phyloP scores from a whole-genome alignment of 2,797 vertebrate genomes.

The Notolepis coatsorum region DNA sequence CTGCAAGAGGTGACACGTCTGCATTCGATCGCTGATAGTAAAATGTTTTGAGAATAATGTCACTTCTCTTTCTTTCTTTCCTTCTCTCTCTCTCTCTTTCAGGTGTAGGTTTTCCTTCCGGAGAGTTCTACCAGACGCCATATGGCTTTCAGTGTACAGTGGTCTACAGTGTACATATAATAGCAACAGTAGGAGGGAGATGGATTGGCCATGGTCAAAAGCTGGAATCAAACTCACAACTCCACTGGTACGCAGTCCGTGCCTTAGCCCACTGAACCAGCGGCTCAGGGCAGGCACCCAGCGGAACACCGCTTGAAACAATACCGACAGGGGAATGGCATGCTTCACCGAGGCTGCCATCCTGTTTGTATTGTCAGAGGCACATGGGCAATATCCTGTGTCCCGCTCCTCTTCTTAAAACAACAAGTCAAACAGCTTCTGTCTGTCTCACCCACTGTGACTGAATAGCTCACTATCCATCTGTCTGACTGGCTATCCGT shows the following conservation, averaged over 20 bases:
- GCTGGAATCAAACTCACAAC: too few species aligned
- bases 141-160: too few species aligned
- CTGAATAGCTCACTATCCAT: background rate
- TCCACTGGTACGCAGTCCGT: too few species aligned
- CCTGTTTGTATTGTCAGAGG: constrained; percentile 40
- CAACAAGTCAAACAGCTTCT: background rate
- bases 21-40: background rate
- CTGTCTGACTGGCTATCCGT: background rate
- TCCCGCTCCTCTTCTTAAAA: constrained; percentile 14
- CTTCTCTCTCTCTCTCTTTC: too few species aligned
- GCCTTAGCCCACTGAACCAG: too few species aligned
- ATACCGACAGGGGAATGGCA: constrained; percentile 7
- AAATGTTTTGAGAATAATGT: constrained; percentile 4
- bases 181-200: too few species aligned
- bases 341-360: constrained; percentile 31
- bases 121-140: too few species aligned
- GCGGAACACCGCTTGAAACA: too few species aligned
- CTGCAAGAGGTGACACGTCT: background rate
- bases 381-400: constrained; percentile 51
- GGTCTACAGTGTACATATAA: too few species aligned
- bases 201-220: too few species aligned
- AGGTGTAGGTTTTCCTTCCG: too few species aligned
- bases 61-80: constrained; percentile 14
- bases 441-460: background rate
- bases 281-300: too few species aligned